Evolutionary conservation across 1,140 invertebrate species (phyloP).

Genomic region (Sycophaga agraensis): DNA sequence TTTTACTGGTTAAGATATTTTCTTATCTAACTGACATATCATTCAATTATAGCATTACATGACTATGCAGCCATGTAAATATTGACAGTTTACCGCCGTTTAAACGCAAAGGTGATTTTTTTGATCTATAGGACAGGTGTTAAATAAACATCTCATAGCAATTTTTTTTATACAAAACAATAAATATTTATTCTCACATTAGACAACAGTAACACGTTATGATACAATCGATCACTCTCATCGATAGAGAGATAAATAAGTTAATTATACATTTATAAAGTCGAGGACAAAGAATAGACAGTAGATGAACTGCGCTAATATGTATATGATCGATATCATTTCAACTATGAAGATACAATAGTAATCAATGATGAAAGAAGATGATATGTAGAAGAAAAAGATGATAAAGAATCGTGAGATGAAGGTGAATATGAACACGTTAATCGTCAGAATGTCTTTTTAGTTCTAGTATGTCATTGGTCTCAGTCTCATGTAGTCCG

Average conservation of each 20-base stretch:
- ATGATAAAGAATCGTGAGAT: too few species aligned
- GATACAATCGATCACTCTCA: constrained; percentile 26
- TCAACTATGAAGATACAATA: background rate
- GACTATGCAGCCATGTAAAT: background rate
- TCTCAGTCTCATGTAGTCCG: background rate
- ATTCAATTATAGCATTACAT: background rate
- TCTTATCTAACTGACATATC: background rate
- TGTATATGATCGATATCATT: background rate
- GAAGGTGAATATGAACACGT: too few species aligned
- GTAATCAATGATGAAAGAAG: background rate
- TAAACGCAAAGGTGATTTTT: background rate
- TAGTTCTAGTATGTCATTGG: background rate
- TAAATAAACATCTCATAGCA: too few species aligned
- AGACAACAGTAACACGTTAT: constrained; percentile 29
- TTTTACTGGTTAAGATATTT: background rate
- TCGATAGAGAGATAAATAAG: constrained; percentile 15
- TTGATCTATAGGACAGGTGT: too few species aligned
- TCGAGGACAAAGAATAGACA: background rate
- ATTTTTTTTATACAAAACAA: constrained; percentile 28
- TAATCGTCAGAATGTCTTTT: too few species aligned
- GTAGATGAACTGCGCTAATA: background rate
- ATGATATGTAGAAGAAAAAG: background rate
- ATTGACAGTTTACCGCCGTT: background rate
- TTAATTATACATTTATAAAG: constrained; percentile 12
- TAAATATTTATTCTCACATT: constrained; percentile 29